Evolutionary conservation across 2,888 invertebrate genomes (phyloP).

Genomic region (Esperia sulphurella): DNA sequence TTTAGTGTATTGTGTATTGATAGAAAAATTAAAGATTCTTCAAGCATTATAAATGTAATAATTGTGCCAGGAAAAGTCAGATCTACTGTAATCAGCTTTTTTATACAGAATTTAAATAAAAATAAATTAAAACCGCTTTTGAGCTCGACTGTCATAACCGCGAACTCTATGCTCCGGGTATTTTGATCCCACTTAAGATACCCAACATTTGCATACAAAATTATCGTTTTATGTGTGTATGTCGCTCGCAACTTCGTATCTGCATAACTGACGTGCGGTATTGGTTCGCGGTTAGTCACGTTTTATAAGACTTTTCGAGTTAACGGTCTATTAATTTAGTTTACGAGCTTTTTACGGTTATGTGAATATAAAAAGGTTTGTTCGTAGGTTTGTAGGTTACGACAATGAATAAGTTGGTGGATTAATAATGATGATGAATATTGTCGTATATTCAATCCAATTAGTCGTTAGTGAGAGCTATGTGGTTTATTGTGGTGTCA

Average conservation of each 20-base stretch:
- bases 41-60: no score
- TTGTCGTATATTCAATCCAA: no score
- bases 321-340: conserved; percentile 45
- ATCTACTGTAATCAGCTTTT: no score
- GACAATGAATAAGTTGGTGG: no score
- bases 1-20: no score
- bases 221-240: conserved; percentile 43
- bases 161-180: conserved; percentile 31
- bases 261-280: conserved; percentile 31
- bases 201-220: conserved; percentile 65
- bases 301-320: conserved; percentile 18
- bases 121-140: conserved; percentile 26
- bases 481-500: no score
- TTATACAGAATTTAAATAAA: neutral
- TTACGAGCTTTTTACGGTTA: conserved; percentile 26
- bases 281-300: conserved; percentile 33
- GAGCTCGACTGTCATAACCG: conserved; percentile 30
- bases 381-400: no score
- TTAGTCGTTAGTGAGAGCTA: no score
- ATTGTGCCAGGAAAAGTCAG: no score
- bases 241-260: conserved; percentile 22
- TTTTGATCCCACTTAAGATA: conserved; percentile 72
- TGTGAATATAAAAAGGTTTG: neutral
- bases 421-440: no score
- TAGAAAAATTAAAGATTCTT: no score